A percentile compares a stretch with the other conserved stretches of the same genome.
Evolutionary conservation across 2,888 invertebrate genomes (phyloP).

Genomic region (Hyposoter dolosus): DNA sequence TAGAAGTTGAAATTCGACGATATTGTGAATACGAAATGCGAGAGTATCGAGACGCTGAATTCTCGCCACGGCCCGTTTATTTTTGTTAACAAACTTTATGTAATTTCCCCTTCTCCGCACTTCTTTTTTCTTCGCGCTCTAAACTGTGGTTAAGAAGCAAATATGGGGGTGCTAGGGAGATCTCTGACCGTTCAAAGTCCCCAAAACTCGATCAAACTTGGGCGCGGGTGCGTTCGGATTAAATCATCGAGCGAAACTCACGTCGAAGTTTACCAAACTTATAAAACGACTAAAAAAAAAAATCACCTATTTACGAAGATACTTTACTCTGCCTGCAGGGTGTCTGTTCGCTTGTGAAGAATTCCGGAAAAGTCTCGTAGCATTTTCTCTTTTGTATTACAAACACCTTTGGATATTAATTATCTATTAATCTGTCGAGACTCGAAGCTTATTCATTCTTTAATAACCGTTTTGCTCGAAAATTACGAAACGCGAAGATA

Average conservation of each 20-base stretch:
- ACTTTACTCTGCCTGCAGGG: neutral
- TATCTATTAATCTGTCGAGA: neutral
- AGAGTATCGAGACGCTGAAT: conserved; percentile 13
- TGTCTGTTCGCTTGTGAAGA: neutral
- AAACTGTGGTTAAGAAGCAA: neutral
- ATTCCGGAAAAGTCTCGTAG: neutral
- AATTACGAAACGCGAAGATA: neutral
- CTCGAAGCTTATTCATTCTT: neutral
- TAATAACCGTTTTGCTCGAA: neutral
- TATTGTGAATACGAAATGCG: conserved; percentile 25
- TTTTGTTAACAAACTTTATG: conserved; percentile 65
- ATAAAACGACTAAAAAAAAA: neutral
- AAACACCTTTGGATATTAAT: neutral
- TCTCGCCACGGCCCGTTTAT: conserved; percentile 55
- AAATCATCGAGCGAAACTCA: conserved; percentile 21
- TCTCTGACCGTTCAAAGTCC: conserved; percentile 17
- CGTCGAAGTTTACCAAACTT: neutral
- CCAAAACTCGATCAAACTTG: conserved; percentile 59
- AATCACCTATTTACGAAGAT: neutral
- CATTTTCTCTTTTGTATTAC: neutral
- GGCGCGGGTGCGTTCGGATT: conserved; percentile 16
- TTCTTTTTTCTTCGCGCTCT: neutral
- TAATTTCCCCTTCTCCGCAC: conserved; percentile 34
- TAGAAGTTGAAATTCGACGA: conserved; percentile 1
- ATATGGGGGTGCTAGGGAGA: neutral